phyloP scores from a whole-genome alignment of 2,113 vertebrate genomes.

The Tonatia bakeri region DNA sequence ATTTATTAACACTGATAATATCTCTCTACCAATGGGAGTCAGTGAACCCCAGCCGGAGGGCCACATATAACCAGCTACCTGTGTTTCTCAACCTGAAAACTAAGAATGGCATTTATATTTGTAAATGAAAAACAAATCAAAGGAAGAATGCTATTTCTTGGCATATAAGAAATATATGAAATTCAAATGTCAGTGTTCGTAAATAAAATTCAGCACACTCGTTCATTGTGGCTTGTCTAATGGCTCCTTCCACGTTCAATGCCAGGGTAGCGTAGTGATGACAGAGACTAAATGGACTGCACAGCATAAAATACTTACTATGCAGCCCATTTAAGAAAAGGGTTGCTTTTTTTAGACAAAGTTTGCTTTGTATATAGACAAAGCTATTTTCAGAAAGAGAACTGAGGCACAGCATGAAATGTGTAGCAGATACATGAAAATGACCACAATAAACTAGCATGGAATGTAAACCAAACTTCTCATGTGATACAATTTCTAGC shows the following conservation, averaged over 20 bases:
- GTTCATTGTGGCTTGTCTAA: not conserved
- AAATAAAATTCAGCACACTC: not conserved
- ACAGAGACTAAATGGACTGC: not conserved
- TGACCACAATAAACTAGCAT: not conserved
- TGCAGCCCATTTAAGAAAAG: not conserved
- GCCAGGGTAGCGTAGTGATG: not conserved
- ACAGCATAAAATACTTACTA: not conserved
- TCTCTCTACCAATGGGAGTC: not conserved
- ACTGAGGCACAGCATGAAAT: not conserved
- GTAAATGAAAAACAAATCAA: not conserved
- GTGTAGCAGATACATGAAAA: not conserved
- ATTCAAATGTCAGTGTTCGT: not conserved
- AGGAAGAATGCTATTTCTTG: not conserved
- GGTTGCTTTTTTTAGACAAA: not conserved
- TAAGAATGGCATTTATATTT: not conserved
- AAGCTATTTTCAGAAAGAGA: slow-evolving; percentile 9
- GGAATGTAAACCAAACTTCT: not conserved
- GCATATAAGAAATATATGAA: not conserved
- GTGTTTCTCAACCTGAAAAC: not conserved
- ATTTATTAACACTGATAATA: not conserved
- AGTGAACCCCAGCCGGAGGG: not conserved
- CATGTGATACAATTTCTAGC: not conserved
- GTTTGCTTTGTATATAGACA: not conserved
- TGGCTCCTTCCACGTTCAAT: not conserved
- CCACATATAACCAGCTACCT: not conserved